Percentiles rank a stretch among this genome's conserved stretches.
These are phyloP conservation scores for Thermophis baileyi DNA, from an alignment of 2,113 vertebrate species.

Conservation along the genomic window DNA sequence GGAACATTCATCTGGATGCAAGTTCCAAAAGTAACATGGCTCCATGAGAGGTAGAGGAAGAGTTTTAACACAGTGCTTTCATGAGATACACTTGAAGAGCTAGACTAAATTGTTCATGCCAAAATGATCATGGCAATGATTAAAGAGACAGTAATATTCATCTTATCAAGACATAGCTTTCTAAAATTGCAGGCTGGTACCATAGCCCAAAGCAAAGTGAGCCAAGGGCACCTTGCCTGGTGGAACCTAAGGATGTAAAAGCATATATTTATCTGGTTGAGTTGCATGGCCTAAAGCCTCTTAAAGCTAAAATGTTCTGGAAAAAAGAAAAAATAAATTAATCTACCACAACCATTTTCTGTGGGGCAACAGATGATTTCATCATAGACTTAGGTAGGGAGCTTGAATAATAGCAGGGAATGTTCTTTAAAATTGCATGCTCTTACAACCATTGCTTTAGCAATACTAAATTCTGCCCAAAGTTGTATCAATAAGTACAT, in stretches of 20 bases:
- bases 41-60: background rate
- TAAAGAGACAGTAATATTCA: conserved; percentile 29
- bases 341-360: conserved; percentile 59
- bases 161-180: conserved; percentile 40
- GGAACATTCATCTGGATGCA: background rate
- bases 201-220: conserved; percentile 50
- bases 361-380: conserved; percentile 49
- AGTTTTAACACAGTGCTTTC: background rate
- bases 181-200: conserved; percentile 31
- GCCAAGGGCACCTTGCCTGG: conserved; percentile 63
- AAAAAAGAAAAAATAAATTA: conserved; percentile 45
- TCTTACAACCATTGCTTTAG: conserved; percentile 42
- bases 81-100: background rate
- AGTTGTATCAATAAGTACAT: conserved; percentile 14
- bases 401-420: conserved; percentile 48
- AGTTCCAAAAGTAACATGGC: background rate
- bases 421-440: conserved; percentile 52
- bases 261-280: conserved; percentile 46
- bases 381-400: conserved; percentile 47
- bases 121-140: conserved; percentile 1
- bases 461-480: conserved; percentile 47
- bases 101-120: conserved; percentile 17
- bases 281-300: conserved; percentile 63
- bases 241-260: conserved; percentile 55
- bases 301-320: conserved; percentile 57